Evolutionary conservation across 2,797 vertebrate species (phyloP).

Genomic region (Ammospiza maritima): DNA sequence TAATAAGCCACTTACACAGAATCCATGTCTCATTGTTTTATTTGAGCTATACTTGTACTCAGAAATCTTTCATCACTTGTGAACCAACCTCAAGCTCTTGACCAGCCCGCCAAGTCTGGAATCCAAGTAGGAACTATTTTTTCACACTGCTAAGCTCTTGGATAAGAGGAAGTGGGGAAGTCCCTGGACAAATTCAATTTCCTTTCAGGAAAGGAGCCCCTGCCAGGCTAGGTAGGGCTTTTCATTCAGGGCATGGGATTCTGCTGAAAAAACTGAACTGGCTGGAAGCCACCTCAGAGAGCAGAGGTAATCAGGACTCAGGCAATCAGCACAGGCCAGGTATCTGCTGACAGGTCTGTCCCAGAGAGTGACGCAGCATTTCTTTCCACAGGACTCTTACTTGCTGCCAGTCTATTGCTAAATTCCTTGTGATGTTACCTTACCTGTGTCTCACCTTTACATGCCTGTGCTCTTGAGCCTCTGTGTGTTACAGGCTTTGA

Average conservation of each 20-base stretch:
- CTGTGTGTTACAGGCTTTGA: background rate
- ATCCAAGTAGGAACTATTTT: background rate
- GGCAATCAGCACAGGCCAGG: background rate
- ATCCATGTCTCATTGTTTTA: background rate
- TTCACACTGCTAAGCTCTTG: background rate
- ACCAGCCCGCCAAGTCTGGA: background rate
- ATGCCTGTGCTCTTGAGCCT: background rate
- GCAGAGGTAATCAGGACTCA: background rate
- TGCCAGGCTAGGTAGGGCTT: background rate
- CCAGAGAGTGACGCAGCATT: background rate
- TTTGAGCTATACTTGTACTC: background rate
- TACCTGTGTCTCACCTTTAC: background rate
- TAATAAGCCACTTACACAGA: background rate
- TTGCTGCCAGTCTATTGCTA: background rate
- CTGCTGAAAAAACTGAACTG: background rate
- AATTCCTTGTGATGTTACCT: background rate
- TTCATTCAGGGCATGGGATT: background rate
- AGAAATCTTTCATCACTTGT: background rate
- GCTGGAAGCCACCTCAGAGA: background rate
- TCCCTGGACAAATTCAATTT: background rate
- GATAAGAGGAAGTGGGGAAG: background rate
- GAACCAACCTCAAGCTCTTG: background rate
- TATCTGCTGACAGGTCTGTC: background rate
- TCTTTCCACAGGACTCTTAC: background rate
- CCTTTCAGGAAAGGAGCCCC: background rate